Evolutionary conservation across 2,888 invertebrate species (phyloP), one percentile per base, ranked within the genome.

Genomic region (Drosophila subsilvestris): DNA sequence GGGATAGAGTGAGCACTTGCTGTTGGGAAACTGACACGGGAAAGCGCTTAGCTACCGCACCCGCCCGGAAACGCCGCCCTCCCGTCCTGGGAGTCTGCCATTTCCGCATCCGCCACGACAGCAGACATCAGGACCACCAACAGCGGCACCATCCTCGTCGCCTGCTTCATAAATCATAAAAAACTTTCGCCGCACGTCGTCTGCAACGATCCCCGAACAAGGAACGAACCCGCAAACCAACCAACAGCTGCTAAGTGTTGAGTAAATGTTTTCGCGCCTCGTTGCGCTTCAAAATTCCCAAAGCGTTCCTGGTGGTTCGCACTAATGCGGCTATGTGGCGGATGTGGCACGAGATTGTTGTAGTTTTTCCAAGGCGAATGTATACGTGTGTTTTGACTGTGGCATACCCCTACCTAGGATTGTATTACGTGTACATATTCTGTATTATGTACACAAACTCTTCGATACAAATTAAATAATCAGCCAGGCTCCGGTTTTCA

Each of bases 211-310:
- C 37, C 37, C 37, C 14, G 59, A 75, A 50, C 69, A 66, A 60
- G 60, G 37, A 63, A 56, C 66, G 37, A 63, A 56, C 66, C 59
- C 55, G 45, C 72, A 68, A 71, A 65, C 73, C 58, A 83, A 80
- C 76, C 80, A 79, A 76, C 80, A 80, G 88, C 74, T 78, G 78
- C 80, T 82, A 88, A 85, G 88, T 88, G 85, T 85, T 85, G 85
- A 85, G 85, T 85, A 85, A 85, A 88, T 85, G 89, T 88, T 85
- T 85, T 87, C 78, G 76, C 85, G 88, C 85, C 89, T 85, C 85
- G 85, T 81, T 86, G 87, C 79, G 75, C 69, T 79, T 70, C 66
- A 72, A 75, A 84, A 88, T 84, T 84, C 84, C 86, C 75, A 73
- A 80, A 83, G 76, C 79, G 75, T 74, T 84, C 74, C 43, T 53